Base-by-base conservation (phyloP, 2,113 vertebrate species). In the Gymnocephalus cernua region DNA sequence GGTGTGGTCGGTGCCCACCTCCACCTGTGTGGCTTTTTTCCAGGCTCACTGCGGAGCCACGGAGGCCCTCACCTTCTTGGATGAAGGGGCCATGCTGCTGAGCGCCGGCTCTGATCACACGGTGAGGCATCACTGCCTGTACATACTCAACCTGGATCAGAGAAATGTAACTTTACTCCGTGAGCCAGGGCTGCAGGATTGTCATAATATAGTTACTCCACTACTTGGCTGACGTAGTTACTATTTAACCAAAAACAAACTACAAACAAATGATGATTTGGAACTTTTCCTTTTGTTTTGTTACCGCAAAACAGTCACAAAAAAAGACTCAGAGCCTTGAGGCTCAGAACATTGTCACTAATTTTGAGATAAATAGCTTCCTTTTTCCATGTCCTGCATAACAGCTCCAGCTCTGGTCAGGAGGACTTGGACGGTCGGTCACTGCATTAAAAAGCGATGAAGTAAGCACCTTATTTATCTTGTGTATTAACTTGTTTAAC, bases 361-460 rank as follows among this genome's bases (percentile, higher is more conserved):
- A 45, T 19, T 38, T 16, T 59, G 4, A 76, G 35, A 65, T 61
- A 14, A 79, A 80, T 70, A 23, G 0, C 45, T 27, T 9, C 19
- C 4, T 68, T 47, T 35, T 18, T 66, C 25, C 2, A 56, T n/a
- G 19, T 88, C 1, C 47, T 47, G n/a, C 69, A 0, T 50, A 84
- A 74, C 88, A 97, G 96, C 94, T 97, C 54, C 95, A 96, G 54
- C 88, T 98, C 53, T 98, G 96, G 96, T 96, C 96, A 11, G 96
- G 96, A 1, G 95, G 94, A 87, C 95, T 97, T 4, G 96, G 97
- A 14, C 86, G 57, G 4, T 92, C 89, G 29, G 66, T 91, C 11
- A 71, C 86, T 2, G n/a, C 74, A 14, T 89, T 95, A 69, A 86
- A 90, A 84, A 70, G 75, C 35, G 59, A 86, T 48, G 48, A 83